These are phyloP conservation scores for Bos javanicus DNA, from an alignment of 2,113 vertebrate species.

Conservation along the genomic window DNA sequence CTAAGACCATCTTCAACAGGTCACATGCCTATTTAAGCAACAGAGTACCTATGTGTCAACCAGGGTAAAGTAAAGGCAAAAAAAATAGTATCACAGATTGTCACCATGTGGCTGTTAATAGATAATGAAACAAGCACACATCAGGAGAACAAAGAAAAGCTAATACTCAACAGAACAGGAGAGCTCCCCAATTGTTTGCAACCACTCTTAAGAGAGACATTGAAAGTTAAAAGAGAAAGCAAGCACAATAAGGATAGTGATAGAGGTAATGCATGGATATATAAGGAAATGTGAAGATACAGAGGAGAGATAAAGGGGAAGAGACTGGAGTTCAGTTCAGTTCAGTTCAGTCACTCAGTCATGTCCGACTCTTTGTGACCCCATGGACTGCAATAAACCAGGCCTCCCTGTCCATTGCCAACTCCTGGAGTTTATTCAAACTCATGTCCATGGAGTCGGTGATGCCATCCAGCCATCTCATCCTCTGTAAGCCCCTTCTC, in stretches of 20 bases:
- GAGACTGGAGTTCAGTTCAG: neutral
- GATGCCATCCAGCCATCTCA: neutral
- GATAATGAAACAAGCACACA: neutral
- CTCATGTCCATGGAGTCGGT: neutral
- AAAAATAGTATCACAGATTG: neutral
- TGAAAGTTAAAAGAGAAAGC: neutral
- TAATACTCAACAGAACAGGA: neutral
- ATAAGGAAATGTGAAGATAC: neutral
- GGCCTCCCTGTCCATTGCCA: neutral
- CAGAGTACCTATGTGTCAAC: neutral
- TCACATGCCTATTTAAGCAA: neutral
- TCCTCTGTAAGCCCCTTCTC: neutral
- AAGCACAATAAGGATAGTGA: neutral
- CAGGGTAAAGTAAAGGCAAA: neutral
- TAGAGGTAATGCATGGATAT: neutral
- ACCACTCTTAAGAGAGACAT: neutral
- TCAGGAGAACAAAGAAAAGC: neutral
- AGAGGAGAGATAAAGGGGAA: neutral
- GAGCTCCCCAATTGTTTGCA: neutral
- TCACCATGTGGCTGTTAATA: neutral
- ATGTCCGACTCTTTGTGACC: accelerated
- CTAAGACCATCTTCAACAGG: neutral
- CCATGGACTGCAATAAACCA: neutral
- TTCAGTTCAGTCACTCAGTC: neutral
- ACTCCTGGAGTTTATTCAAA: neutral